Base-by-base conservation (phyloP, 2,797 vertebrate genomes). In the Alcedo quadribrachys region DNA sequence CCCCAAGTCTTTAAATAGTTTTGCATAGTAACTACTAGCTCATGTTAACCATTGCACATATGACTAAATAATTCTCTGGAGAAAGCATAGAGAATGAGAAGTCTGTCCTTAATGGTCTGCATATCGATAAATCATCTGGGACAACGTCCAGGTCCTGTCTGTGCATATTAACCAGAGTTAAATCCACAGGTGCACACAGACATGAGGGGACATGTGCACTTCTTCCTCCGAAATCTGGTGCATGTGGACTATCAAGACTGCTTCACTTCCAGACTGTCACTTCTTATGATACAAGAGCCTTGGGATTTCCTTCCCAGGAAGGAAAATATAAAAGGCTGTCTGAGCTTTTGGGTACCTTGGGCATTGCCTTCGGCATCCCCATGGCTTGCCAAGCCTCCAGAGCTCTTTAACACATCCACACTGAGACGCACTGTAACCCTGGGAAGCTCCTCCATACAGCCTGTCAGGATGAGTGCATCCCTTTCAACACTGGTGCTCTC, bases 321-420 rank as follows among this genome's bases (percentile, higher is more conserved):
- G 30, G 24, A 60, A 69, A 82, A 90, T 15, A 68, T 32, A 71
- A 79, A 94, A 51, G 22, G 28, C 21, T 85, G 53, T 63, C 45
- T 81, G 73, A 93, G 91, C 69, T 77, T 86, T 63, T 89, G 69
- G 83, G 40, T 21, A 93, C 92, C 87, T 73, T 93, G 87, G 68
- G 89, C 80, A 96, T 81, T 89, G 94, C 94, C 92, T 93, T 91
- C 12, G 21, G 92, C 92, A 92, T 58, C 77, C 87, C 65, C 0
- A 1, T 46, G 46, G 76, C 81, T 77, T 89, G 61, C 73, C 66
- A 92, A 84, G 61, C 60, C 70, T 79, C 81, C 65, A 70, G 87
- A 68, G 30, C 17, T 57, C 69, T 77, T 74, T 61, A 79, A 87
- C 3, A 1, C 15, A 45, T 76, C 77, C 73, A 74, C 0, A 1